phyloP scores from a whole-genome alignment of 64 coral and sea anemone species.

The Montipora foliosa region DNA sequence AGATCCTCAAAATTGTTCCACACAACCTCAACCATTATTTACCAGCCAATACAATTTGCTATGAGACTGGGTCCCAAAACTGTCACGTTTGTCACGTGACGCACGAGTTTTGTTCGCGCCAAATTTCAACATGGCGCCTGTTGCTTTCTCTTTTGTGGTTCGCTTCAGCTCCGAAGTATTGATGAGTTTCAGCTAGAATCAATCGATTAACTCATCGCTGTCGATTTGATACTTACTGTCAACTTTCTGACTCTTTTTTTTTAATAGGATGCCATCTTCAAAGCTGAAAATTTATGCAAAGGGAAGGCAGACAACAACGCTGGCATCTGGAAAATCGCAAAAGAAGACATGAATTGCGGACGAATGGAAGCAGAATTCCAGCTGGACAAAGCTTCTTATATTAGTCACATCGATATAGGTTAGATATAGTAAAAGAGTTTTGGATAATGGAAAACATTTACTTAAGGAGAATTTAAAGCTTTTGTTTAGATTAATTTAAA shows the following conservation, averaged over 20 bases:
- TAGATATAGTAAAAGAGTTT: background rate
- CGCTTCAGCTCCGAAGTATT: slow-evolving; percentile 85
- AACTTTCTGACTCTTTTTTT: background rate
- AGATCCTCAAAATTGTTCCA: slow-evolving; percentile 87
- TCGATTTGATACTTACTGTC: background rate
- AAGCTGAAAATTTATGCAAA: slow-evolving; percentile 80
- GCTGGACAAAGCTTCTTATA: slow-evolving; percentile 82
- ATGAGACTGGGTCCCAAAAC: background rate
- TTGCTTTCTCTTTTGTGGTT: slow-evolving; percentile 68
- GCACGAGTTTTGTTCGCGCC: slow-evolving; percentile 32
- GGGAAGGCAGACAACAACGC: slow-evolving; percentile 44
- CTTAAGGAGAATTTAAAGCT: too few relatives aligned
- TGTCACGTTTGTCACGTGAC: slow-evolving; percentile 1
- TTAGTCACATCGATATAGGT: slow-evolving; percentile 92
- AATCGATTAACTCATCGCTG: background rate
- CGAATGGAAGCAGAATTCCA: slow-evolving; percentile 92
- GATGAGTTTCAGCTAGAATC: background rate
- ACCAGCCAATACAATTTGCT: background rate
- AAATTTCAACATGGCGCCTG: slow-evolving; percentile 92
- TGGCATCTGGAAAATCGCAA: slow-evolving; percentile 73
- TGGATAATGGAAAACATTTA: background rate
- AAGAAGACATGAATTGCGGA: slow-evolving; percentile 53
- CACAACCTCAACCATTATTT: slow-evolving; percentile 84
- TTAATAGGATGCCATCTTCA: slow-evolving; percentile 41
- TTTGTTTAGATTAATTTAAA: too few relatives aligned